Evolutionary conservation across 2,113 vertebrate genomes (phyloP).

Genomic region (Smithornis capensis): DNA sequence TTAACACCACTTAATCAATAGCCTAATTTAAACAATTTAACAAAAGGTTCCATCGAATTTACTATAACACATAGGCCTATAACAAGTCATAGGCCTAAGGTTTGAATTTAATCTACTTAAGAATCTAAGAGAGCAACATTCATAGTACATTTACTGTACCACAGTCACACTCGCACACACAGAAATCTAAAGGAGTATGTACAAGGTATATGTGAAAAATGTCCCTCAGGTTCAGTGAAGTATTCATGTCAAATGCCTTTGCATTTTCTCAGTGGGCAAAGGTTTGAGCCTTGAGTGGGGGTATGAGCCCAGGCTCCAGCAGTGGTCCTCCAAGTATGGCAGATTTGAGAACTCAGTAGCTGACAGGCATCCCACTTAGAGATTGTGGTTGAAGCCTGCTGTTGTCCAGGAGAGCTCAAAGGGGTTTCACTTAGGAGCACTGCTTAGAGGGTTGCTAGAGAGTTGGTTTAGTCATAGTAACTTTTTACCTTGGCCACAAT

Average conservation of each 20-base stretch:
- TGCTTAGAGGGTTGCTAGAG: neutral
- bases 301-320: neutral
- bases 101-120: neutral
- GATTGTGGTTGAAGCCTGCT: neutral
- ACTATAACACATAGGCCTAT: too few relatives aligned
- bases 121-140: neutral
- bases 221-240: neutral
- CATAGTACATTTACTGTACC: neutral
- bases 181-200: neutral
- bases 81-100: neutral
- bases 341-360: neutral
- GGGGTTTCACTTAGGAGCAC: neutral
- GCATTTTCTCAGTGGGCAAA: neutral
- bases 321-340: neutral
- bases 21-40: neutral
- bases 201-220: neutral
- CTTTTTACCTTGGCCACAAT: neutral
- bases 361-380: neutral
- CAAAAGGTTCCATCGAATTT: neutral
- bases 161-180: rapidly evolving
- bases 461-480: neutral
- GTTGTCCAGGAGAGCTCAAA: neutral
- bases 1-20: neutral
- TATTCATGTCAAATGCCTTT: neutral
- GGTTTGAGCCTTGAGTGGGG: neutral